phyloP scores from a whole-genome alignment of 2,797 vertebrate species.

The Oryzias dopingdopingensis region DNA sequence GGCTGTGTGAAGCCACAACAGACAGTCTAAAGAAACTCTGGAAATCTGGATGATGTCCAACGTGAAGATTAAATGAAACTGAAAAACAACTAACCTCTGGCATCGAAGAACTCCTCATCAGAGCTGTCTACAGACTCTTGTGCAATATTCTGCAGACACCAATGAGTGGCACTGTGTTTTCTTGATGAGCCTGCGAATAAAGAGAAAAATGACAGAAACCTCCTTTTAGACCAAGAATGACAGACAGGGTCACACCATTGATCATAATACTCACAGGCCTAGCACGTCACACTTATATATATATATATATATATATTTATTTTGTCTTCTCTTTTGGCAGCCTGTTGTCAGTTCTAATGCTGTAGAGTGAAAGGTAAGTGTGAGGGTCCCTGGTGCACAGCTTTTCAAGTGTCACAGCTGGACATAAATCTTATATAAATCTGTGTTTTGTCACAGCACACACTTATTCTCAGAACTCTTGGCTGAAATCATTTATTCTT shows the following conservation, averaged over 20 bases:
- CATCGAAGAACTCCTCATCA: slow-evolving; percentile 98
- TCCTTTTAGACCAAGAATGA: slow-evolving; percentile 12
- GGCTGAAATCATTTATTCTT: no score
- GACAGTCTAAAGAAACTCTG: background rate
- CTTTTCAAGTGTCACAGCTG: slow-evolving; percentile 38
- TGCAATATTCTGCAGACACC: slow-evolving; percentile 87
- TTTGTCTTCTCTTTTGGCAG: background rate
- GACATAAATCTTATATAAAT: slow-evolving; percentile 36
- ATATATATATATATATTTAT: slow-evolving; percentile 6
- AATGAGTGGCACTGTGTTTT: slow-evolving; percentile 81
- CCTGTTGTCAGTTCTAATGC: slow-evolving; percentile 4
- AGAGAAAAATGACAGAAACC: slow-evolving; percentile 14
- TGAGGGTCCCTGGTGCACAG: slow-evolving; percentile 14
- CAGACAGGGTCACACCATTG: slow-evolving; percentile 1
- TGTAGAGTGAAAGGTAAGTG: slow-evolving; percentile 12
- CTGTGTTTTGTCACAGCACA: slow-evolving; percentile 19
- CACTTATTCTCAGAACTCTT: slow-evolving; percentile 35
- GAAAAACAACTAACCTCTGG: slow-evolving; percentile 83
- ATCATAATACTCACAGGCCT: slow-evolving; percentile 14
- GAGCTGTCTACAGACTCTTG: slow-evolving; percentile 95
- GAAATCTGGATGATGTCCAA: slow-evolving; percentile 1
- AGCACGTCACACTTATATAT: slow-evolving; percentile 4
- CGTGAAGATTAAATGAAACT: background rate
- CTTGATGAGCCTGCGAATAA: slow-evolving; percentile 74
- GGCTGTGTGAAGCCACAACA: background rate